phyloP scores from a whole-genome alignment of 2,113 vertebrate genomes.

The Kobus ellipsiprymnus region DNA sequence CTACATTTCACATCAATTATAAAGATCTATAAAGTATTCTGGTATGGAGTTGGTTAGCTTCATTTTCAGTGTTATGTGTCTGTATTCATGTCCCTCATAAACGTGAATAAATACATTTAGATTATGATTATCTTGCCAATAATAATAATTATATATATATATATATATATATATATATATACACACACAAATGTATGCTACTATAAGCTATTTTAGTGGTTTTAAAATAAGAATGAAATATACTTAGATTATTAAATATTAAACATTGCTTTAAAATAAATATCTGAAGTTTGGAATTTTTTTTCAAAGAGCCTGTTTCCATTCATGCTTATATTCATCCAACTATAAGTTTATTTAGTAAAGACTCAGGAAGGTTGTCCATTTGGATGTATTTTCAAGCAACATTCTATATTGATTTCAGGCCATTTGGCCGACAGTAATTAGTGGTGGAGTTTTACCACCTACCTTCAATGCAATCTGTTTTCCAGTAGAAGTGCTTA shows the following conservation, averaged over 20 bases:
- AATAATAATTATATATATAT: background rate
- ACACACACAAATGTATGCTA: background rate
- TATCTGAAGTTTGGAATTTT: background rate
- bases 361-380: conserved; percentile 10
- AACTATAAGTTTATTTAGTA: background rate
- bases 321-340: background rate
- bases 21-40: background rate
- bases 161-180: fast-evolving
- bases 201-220: background rate
- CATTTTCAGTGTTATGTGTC: background rate
- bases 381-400: conserved; percentile 33
- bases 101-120: background rate
- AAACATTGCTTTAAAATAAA: background rate
- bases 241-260: background rate
- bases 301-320: background rate
- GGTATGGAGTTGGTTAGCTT: background rate
- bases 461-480: conserved; percentile 17
- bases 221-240: background rate
- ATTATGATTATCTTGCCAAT: background rate
- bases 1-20: background rate
- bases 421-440: conserved; percentile 31
- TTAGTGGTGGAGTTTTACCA: conserved; percentile 40
- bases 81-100: background rate
- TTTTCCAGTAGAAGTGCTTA: conserved; percentile 27
- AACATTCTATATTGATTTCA: conserved; percentile 40